These are phyloP conservation scores for Bugula neritina DNA, from an alignment of 2,888 invertebrate genomes.

Conservation along the genomic window DNA sequence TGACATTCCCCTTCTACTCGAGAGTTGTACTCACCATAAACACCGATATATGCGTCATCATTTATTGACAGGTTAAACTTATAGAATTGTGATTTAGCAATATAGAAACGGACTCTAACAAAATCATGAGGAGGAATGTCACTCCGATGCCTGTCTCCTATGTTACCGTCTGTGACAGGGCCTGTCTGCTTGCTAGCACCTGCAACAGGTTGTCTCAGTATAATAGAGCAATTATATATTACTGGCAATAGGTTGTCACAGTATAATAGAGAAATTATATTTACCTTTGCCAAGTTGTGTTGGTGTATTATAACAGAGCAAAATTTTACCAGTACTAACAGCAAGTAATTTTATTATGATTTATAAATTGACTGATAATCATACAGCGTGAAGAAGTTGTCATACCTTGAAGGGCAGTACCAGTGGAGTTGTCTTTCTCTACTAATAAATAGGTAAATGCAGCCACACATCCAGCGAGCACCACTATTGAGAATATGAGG, in stretches of 20 bases:
- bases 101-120: slow-evolving; percentile 96
- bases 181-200: slow-evolving; percentile 8
- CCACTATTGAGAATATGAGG: slow-evolving; percentile 11
- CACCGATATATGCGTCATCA: slow-evolving; percentile 62
- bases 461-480: slow-evolving; percentile 21
- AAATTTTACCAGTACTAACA: too few species aligned
- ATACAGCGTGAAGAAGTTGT: too few species aligned
- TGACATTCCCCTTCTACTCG: too few species aligned
- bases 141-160: slow-evolving; percentile 79
- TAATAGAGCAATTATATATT: too few species aligned
- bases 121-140: slow-evolving; percentile 89
- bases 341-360: too few species aligned
- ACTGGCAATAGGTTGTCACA: too few species aligned
- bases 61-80: slow-evolving; percentile 78
- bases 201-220: neutral
- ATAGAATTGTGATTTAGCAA: slow-evolving; percentile 85
- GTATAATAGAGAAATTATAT: too few species aligned
- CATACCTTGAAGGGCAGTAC: neutral
- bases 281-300: too few species aligned
- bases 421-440: slow-evolving; percentile 7
- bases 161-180: slow-evolving; percentile 33
- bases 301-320: too few species aligned
- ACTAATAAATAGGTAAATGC: slow-evolving; percentile 21
- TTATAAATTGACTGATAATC: too few species aligned
- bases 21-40: slow-evolving; percentile 70